phyloP scores from a whole-genome alignment of 2,113 vertebrate species.

The Atrichornis clamosus region DNA sequence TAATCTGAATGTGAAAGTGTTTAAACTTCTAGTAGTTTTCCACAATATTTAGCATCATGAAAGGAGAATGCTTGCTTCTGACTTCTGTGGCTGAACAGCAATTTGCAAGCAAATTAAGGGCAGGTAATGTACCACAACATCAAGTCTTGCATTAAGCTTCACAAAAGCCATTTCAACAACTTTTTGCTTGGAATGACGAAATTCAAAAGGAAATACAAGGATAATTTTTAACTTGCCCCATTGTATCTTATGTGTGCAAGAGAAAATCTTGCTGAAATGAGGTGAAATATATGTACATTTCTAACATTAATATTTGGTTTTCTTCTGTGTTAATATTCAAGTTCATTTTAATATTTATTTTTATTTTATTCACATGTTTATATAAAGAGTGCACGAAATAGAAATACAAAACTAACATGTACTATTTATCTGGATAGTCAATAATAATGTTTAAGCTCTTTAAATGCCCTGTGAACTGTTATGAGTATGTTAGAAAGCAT shows the following conservation, averaged over 20 bases:
- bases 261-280: not conserved
- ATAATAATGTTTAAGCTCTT: not conserved
- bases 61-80: not conserved
- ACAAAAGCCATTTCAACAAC: not conserved
- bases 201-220: not conserved
- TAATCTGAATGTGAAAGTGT: not conserved
- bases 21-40: not conserved
- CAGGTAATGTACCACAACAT: not conserved
- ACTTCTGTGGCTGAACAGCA: not conserved
- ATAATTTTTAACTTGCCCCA: not conserved
- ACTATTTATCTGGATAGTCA: not conserved
- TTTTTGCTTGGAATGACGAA: not conserved
- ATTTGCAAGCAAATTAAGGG: not conserved
- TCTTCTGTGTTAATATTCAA: not conserved
- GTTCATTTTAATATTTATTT: not conserved
- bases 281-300: not conserved
- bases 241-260: not conserved
- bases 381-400: not conserved
- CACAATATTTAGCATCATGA: not conserved
- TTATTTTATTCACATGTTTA: not conserved
- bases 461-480: not conserved
- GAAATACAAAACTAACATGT: not conserved
- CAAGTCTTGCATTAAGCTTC: rapidly evolving
- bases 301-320: not conserved
- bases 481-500: not conserved